Evolutionary conservation across 2,888 invertebrate genomes (phyloP).

Genomic region (Synergus itoensis): DNA sequence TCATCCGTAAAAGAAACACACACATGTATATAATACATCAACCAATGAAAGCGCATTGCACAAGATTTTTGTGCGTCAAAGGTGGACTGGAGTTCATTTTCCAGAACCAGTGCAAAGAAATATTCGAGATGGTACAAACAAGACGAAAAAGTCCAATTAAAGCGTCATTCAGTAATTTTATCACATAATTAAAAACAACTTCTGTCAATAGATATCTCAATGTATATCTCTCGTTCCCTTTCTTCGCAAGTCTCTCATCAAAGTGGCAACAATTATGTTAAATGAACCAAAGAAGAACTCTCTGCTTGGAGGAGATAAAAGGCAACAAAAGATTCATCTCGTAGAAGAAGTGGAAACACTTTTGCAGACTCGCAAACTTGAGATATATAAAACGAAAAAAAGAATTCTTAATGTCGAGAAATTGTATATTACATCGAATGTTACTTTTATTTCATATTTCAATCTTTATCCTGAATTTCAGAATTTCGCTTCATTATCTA

Average conservation of each 20-base stretch:
- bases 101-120: neutral
- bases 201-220: neutral
- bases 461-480: neutral
- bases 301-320: slow-evolving; percentile 38
- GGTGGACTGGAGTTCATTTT: neutral
- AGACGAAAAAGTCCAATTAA: neutral
- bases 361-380: neutral
- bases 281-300: slow-evolving; percentile 11
- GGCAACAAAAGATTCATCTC: slow-evolving; percentile 27
- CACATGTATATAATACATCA: neutral
- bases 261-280: slow-evolving; percentile 24
- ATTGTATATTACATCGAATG: slow-evolving; percentile 2
- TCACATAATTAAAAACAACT: neutral
- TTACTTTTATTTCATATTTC: neutral
- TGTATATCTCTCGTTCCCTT: neutral
- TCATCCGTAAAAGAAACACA: too few species aligned
- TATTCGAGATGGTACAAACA: neutral
- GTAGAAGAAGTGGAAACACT: slow-evolving; percentile 8
- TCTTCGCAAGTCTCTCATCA: neutral
- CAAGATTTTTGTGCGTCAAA: neutral
- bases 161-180: slow-evolving; percentile 16
- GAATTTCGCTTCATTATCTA: neutral
- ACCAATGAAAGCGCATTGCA: neutral
- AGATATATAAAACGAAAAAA: slow-evolving; percentile 7
- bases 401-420: slow-evolving; percentile 6